Conservation (phyloP, 2,797 vertebrate genomes). For the Chelon auratus region DNA sequence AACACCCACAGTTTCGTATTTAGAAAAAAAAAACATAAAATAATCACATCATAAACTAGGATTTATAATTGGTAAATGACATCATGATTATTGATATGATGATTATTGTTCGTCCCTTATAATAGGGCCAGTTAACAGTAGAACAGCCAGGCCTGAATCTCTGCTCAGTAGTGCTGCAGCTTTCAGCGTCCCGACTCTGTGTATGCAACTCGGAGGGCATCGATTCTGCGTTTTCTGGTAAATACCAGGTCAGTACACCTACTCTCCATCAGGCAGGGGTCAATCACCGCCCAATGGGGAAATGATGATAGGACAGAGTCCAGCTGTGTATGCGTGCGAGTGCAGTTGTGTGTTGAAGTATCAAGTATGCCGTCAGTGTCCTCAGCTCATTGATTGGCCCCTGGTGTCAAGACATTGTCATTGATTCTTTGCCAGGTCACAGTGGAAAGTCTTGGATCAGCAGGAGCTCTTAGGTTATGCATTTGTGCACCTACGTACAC, state of each 20-base stretch:
- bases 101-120: neutral
- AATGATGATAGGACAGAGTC: slow-evolving; percentile 71
- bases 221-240: slow-evolving; percentile 73
- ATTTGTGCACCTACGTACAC: slow-evolving; percentile 17
- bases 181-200: slow-evolving; percentile 51
- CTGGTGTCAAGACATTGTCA: slow-evolving; percentile 71
- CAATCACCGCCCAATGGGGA: slow-evolving; percentile 74
- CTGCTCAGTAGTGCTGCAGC: slow-evolving; percentile 30
- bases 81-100: neutral
- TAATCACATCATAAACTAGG: slow-evolving; percentile 7
- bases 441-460: slow-evolving; percentile 63
- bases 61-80: slow-evolving; percentile 1
- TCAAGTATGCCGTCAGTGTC: slow-evolving; percentile 72
- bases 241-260: slow-evolving; percentile 80
- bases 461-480: slow-evolving; percentile 52
- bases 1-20: neutral
- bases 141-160: slow-evolving; percentile 35
- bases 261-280: slow-evolving; percentile 75
- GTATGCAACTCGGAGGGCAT: slow-evolving; percentile 62
- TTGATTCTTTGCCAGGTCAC: slow-evolving; percentile 77
- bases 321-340: slow-evolving; percentile 20
- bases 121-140: slow-evolving; percentile 3
- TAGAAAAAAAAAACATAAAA: neutral
- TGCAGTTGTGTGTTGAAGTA: slow-evolving; percentile 54
- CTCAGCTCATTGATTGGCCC: slow-evolving; percentile 75